Evolutionary conservation across 2,888 invertebrate genomes (phyloP).

Genomic region (Gandaritis pyraliata): DNA sequence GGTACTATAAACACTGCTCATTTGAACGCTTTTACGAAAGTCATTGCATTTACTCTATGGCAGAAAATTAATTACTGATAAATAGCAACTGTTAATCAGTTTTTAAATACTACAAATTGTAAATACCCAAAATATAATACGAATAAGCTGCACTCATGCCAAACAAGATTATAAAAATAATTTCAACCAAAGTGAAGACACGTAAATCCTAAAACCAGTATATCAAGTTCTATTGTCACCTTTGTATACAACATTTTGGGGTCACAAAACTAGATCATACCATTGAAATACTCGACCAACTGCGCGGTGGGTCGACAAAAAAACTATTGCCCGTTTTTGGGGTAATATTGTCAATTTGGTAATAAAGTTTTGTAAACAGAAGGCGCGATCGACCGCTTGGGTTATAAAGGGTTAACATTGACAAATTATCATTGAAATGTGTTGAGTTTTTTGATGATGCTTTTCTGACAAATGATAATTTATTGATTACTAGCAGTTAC

Average conservation of each 20-base stretch:
- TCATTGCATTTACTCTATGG: no score
- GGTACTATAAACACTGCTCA: no score
- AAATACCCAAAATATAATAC: slow-evolving; percentile 9
- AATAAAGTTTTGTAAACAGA: slow-evolving; percentile 83
- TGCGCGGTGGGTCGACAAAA: slow-evolving; percentile 70
- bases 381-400: slow-evolving; percentile 67
- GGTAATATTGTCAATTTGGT: slow-evolving; percentile 83
- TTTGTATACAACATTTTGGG: slow-evolving; percentile 63
- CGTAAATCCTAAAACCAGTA: slow-evolving; percentile 64
- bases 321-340: slow-evolving; percentile 70
- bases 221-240: slow-evolving; percentile 70
- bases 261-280: slow-evolving; percentile 79
- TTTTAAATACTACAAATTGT: neutral
- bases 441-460: slow-evolving; percentile 46
- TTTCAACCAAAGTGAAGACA: slow-evolving; percentile 37
- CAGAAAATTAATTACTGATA: no score
- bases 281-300: slow-evolving; percentile 59
- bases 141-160: slow-evolving; percentile 16
- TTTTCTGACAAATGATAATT: slow-evolving; percentile 31
- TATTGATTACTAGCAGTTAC: slow-evolving; percentile 17
- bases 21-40: no score
- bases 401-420: slow-evolving; percentile 71
- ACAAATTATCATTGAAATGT: slow-evolving; percentile 73
- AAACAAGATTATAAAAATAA: slow-evolving; percentile 38
- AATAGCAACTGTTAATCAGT: no score